phyloP scores from a whole-genome alignment of 2,797 vertebrate species.

The Chloroceryle inda region DNA sequence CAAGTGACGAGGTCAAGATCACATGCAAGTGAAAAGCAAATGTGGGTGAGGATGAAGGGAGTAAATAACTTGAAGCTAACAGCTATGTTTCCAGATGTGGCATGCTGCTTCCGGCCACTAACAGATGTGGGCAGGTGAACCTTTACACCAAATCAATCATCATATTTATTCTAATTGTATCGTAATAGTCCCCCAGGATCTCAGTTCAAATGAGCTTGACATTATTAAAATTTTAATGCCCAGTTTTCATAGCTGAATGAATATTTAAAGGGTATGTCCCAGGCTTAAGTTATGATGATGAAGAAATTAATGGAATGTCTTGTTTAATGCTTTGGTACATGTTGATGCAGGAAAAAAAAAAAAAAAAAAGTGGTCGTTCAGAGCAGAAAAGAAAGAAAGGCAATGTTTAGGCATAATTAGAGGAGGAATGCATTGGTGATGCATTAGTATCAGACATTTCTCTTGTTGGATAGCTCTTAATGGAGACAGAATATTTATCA shows the following conservation, averaged over 20 bases:
- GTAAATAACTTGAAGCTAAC: conserved; percentile 38
- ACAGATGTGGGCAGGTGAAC: conserved; percentile 82
- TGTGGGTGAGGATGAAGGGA: not conserved
- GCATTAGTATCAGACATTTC: not conserved
- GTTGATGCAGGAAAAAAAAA: conserved; percentile 73
- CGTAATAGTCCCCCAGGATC: conserved; percentile 85
- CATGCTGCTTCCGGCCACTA: conserved; percentile 11
- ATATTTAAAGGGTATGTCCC: conserved; percentile 89
- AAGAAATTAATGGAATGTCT: conserved; percentile 93
- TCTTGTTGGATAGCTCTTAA: not conserved
- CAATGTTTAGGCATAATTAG: conserved; percentile 44
- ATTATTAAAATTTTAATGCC: conserved; percentile 92
- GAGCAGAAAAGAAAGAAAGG: not conserved
- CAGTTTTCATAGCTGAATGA: conserved; percentile 90
- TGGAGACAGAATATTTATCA: not conserved
- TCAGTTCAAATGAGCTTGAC: conserved; percentile 89
- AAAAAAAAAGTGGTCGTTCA: not conserved
- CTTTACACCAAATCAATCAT: conserved; percentile 84
- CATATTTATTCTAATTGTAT: conserved; percentile 89
- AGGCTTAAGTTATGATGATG: conserved; percentile 92
- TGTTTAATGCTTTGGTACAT: conserved; percentile 85
- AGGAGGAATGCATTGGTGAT: not conserved
- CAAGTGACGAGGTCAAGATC: not conserved
- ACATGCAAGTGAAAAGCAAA: not conserved
- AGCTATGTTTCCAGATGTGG: conserved; percentile 21